Conservation (phyloP, 2,797 vertebrate species). For the Pogoniulus pusillus region DNA sequence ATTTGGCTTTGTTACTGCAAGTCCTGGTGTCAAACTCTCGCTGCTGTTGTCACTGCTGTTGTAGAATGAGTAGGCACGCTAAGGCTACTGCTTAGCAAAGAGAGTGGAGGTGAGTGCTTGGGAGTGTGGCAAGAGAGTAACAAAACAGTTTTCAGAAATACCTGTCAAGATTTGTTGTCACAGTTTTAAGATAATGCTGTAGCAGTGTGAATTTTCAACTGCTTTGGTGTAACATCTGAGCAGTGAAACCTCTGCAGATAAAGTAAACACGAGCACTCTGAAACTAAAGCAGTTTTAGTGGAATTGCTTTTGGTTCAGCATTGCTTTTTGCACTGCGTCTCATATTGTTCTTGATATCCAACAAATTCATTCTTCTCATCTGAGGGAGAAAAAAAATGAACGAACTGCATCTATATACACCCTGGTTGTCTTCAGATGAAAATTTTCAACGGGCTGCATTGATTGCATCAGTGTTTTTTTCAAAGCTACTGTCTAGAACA, state of each 20-base stretch:
- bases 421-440: neutral
- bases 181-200: neutral
- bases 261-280: fast-evolving
- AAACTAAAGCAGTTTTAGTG: neutral
- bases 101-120: neutral
- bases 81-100: neutral
- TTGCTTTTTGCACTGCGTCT: neutral
- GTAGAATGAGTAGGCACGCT: fast-evolving
- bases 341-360: neutral
- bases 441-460: neutral
- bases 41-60: neutral
- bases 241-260: neutral
- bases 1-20: neutral
- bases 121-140: neutral
- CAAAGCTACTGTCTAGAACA: neutral
- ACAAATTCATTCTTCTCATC: neutral
- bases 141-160: neutral
- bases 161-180: neutral
- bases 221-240: neutral
- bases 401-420: neutral
- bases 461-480: neutral
- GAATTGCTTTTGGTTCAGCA: too few relatives aligned
- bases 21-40: neutral
- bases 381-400: neutral
- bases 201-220: neutral